Evolutionary conservation across 2,113 vertebrate genomes (phyloP).

Genomic region (Solea solea): DNA sequence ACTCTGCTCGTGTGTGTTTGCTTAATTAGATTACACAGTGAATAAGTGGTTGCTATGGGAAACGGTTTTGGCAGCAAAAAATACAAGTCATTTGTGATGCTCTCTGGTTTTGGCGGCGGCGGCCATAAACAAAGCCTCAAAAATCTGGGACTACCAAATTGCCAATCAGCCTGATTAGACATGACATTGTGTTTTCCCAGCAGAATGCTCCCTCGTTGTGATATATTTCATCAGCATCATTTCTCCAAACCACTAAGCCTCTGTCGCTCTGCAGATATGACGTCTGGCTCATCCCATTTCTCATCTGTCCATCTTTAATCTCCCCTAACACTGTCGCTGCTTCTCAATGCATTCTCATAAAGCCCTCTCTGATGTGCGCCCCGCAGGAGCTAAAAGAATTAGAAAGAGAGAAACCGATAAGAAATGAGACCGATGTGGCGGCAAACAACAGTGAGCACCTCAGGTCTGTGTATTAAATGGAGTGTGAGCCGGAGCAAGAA

Average conservation of each 20-base stretch:
- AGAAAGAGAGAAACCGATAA: constrained; percentile 55
- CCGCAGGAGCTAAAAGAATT: constrained; percentile 51
- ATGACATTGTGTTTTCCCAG: constrained; percentile 68
- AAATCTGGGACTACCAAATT: constrained; percentile 72
- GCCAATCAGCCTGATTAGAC: constrained; percentile 72
- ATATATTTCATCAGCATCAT: constrained; percentile 58
- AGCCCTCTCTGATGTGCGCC: constrained; percentile 56
- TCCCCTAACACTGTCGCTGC: constrained; percentile 46
- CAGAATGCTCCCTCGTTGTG: constrained; percentile 53
- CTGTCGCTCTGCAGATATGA: constrained; percentile 49
- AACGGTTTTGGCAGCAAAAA: constrained; percentile 48
- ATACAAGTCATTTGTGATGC: constrained; percentile 50
- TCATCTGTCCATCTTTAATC: constrained; percentile 53
- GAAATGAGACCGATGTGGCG: constrained; percentile 49
- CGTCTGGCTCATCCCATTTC: constrained; percentile 55
- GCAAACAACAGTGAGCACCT: constrained; percentile 50
- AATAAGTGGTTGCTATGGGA: constrained; percentile 58
- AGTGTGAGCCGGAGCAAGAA: constrained; percentile 55
- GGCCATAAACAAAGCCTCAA: constrained; percentile 56
- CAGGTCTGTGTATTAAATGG: constrained; percentile 51
- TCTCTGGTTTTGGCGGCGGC: constrained; percentile 46
- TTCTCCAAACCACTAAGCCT: constrained; percentile 54
- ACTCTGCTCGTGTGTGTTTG: constrained; percentile 20
- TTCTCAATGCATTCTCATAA: constrained; percentile 55
- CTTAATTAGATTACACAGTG: constrained; percentile 45